A percentile compares a stretch with the other conserved stretches of the same genome.
Evolutionary conservation across 2,113 vertebrate species (phyloP).

Genomic region (Irena cyanogastra): DNA sequence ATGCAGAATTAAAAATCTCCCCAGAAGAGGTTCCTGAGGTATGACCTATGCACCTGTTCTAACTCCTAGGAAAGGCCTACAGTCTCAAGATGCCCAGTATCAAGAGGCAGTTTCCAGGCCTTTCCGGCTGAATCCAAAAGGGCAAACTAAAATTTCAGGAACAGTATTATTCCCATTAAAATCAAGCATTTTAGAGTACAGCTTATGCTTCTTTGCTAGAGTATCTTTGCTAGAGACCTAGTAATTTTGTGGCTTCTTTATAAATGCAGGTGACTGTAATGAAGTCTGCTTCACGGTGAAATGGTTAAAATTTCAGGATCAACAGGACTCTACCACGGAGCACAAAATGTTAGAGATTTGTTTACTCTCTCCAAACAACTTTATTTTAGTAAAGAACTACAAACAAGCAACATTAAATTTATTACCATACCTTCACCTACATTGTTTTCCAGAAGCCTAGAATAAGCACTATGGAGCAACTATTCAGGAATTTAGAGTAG

Average conservation of each 20-base stretch:
- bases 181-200: neutral
- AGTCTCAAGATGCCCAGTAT: neutral
- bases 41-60: neutral
- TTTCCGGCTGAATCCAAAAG: neutral
- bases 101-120: neutral
- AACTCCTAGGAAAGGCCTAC: neutral
- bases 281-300: neutral
- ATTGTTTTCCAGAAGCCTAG: neutral
- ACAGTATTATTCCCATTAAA: neutral
- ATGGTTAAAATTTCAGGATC: neutral
- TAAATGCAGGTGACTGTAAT: neutral
- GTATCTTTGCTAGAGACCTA: accelerated
- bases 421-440: neutral
- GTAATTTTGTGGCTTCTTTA: neutral
- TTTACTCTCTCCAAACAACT: neutral
- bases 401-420: neutral
- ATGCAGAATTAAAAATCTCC: neutral
- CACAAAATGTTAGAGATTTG: neutral
- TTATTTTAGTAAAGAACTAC: neutral
- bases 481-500: neutral
- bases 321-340: neutral
- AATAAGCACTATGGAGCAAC: neutral
- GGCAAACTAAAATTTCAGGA: neutral
- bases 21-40: neutral
- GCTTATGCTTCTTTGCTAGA: neutral